A percentile compares a stretch with the other conserved stretches of the same genome.
Evolutionary conservation across 2,797 vertebrate genomes (phyloP).

Genomic region (Sardinella longiceps): DNA sequence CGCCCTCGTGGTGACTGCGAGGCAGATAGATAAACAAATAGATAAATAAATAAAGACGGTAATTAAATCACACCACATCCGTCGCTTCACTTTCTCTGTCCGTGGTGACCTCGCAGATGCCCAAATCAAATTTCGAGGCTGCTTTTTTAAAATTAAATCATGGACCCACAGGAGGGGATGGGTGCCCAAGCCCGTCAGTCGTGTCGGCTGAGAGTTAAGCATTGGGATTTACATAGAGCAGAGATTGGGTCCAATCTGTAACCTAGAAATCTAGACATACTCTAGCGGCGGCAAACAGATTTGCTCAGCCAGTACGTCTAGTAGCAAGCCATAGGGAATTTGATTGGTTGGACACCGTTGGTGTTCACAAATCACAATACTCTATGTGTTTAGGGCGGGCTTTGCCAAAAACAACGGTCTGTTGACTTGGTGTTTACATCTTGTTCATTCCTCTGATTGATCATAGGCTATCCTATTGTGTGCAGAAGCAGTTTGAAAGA

Average conservation of each 20-base stretch:
- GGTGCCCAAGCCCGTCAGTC: background rate
- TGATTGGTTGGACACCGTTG: too few species aligned
- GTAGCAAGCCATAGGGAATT: too few species aligned
- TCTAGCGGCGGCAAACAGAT: too few species aligned
- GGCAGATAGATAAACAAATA: conserved; percentile 60
- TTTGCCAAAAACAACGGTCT: too few species aligned
- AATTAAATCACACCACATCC: conserved; percentile 56
- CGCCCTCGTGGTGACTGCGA: conserved; percentile 33
- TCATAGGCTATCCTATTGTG: too few species aligned
- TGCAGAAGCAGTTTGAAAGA: too few species aligned
- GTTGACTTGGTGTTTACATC: too few species aligned
- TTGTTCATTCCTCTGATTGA: too few species aligned
- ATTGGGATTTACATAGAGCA: background rate
- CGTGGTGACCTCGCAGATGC: conserved; percentile 41
- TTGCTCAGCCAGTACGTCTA: too few species aligned
- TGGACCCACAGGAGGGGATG: conserved; percentile 25
- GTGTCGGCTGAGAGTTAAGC: background rate
- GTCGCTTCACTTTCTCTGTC: conserved; percentile 32
- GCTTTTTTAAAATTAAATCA: conserved; percentile 61
- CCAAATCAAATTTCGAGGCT: conserved; percentile 47
- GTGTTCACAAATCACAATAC: too few species aligned
- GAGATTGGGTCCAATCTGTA: background rate
- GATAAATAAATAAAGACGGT: conserved; percentile 57
- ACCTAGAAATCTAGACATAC: too few species aligned
- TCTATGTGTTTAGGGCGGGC: too few species aligned